Conservation (phyloP, 2,888 invertebrate species). For the Endotricha flammealis region DNA sequence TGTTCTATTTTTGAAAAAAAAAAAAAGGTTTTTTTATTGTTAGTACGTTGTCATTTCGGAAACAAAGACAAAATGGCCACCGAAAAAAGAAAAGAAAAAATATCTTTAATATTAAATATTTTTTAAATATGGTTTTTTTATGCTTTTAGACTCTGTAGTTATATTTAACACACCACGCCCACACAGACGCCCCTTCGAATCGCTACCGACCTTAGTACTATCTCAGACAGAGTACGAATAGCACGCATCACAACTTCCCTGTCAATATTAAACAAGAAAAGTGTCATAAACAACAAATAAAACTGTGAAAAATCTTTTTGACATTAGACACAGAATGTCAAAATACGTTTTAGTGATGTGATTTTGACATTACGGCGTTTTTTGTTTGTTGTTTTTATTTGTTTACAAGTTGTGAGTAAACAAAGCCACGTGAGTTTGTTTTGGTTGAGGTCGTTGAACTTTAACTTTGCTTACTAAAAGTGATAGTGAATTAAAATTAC, state of each 20-base stretch:
- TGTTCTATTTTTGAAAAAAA: too few relatives aligned
- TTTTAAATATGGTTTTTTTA: too few relatives aligned
- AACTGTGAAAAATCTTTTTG: neutral
- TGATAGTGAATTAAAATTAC: too few relatives aligned
- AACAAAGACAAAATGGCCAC: too few relatives aligned
- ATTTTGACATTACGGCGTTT: neutral
- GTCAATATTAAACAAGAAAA: neutral
- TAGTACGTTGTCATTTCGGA: too few relatives aligned
- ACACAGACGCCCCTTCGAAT: neutral
- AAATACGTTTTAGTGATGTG: neutral
- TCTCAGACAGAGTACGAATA: neutral
- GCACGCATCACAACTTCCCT: neutral
- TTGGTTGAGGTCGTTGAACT: conserved; percentile 22
- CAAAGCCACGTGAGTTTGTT: conserved; percentile 27
- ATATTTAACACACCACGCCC: neutral
- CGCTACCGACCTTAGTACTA: neutral
- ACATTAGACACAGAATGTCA: neutral
- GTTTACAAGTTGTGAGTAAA: conserved; percentile 38
- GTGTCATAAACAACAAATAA: neutral
- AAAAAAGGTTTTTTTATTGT: too few relatives aligned
- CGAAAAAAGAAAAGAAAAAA: too few relatives aligned
- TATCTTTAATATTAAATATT: too few relatives aligned
- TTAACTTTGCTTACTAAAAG: neutral
- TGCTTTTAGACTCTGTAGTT: too few relatives aligned
- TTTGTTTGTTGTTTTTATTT: conserved; percentile 9